Base-by-base conservation (phyloP, 2,113 vertebrate species). In the Heteronetta atricapilla region DNA sequence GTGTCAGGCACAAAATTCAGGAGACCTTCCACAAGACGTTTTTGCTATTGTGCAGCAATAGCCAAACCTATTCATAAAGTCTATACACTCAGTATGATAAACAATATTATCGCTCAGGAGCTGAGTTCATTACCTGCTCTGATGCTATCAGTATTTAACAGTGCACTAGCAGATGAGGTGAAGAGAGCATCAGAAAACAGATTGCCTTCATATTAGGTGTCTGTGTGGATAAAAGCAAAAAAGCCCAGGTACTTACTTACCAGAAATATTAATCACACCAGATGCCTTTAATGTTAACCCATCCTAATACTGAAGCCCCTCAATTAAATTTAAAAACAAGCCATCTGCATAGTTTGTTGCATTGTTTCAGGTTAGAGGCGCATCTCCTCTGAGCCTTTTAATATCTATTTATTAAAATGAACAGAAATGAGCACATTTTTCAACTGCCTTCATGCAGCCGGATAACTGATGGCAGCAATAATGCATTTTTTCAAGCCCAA, bases 251-350 rank as follows among this genome's bases (percentile, higher is more conserved):
- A 90, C 94, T 96, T 60, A 90, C 94, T 96, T 95, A 76, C 68
- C 64, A 90, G 75, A 96, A 90, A 83, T 90, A 92, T 89, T 88
- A 96, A 94, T 95, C 93, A 96, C 91, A 95, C 73, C 79, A 70
- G 12, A 21, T 81, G 64, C 73, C 46, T 64, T 89, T 93, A 95
- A 93, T 81, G 87, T 64, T 88, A 88, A 94, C 25, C 86, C 77
- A 70, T 68, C 83, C 93, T 50, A 82, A 90, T 42, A 46, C 56
- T n/a, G 33, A 95, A 91, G 46, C 15, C 40, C 36, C 76, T 28
- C 62, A 91, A 62, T 36, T 83, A 81, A n/a, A 44, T 22, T 63
- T 38, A n/a, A 77, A 74, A 81, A 34, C 88, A 66, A 29, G 53
- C 13, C 36, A 62, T 88, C 93, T 38, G 44, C 26, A 48, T 26